These are phyloP conservation scores for Apeira syringaria DNA, from an alignment of 2,888 invertebrate genomes.

Conservation along the genomic window DNA sequence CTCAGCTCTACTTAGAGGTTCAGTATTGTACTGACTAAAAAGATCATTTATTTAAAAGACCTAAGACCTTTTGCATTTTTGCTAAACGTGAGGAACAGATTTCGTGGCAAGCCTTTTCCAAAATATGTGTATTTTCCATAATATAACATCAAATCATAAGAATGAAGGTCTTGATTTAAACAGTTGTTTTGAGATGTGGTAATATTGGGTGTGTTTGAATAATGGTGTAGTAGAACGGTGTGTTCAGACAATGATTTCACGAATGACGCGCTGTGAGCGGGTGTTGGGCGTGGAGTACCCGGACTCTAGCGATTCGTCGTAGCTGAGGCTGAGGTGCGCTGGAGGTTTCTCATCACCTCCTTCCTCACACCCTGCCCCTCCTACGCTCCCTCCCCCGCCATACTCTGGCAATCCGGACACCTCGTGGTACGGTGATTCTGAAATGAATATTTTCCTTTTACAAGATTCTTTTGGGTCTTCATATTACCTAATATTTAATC, in stretches of 20 bases:
- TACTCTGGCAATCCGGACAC: constrained; percentile 95
- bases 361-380: constrained; percentile 68
- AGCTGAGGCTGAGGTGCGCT: constrained; percentile 91
- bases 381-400: constrained; percentile 42
- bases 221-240: not conserved
- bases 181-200: not conserved
- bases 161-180: not conserved
- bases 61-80: too few relatives aligned
- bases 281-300: constrained; percentile 98
- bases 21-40: too few relatives aligned
- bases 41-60: too few relatives aligned
- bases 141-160: too few relatives aligned
- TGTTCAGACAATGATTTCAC: constrained; percentile 95
- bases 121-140: too few relatives aligned
- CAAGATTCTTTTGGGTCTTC: too few relatives aligned
- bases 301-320: constrained; percentile 96
- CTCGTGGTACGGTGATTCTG: constrained; percentile 97
- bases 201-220: not conserved
- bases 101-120: too few relatives aligned
- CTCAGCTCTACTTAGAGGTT: too few relatives aligned
- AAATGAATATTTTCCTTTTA: not conserved
- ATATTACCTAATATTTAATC: too few relatives aligned
- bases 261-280: constrained; percentile 94
- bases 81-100: too few relatives aligned
- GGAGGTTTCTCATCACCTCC: constrained; percentile 92